These are phyloP conservation scores for Laothoe populi DNA, from an alignment of 2,888 invertebrate species.

Conservation along the genomic window DNA sequence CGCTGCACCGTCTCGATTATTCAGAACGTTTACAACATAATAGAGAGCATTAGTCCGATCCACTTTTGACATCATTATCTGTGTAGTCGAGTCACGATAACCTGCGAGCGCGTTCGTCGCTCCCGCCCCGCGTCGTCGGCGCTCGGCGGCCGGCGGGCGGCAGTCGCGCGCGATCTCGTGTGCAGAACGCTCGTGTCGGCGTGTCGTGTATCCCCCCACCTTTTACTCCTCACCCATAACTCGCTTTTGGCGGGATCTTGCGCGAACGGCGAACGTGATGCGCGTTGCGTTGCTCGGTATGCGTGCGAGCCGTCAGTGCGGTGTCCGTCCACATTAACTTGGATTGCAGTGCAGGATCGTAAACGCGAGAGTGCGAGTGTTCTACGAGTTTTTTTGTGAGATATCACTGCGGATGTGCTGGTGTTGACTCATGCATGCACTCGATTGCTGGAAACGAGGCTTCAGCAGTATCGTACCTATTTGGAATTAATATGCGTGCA, in stretches of 20 bases:
- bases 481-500: background rate
- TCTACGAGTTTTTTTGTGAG: slow-evolving; percentile 71
- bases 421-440: slow-evolving; percentile 83
- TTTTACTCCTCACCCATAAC: slow-evolving; percentile 53
- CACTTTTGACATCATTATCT: slow-evolving; percentile 85
- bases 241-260: slow-evolving; percentile 81
- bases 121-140: slow-evolving; percentile 66
- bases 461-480: slow-evolving; percentile 55
- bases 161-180: slow-evolving; percentile 76
- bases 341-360: slow-evolving; percentile 84
- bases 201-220: slow-evolving; percentile 45
- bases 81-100: slow-evolving; percentile 80
- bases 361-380: slow-evolving; percentile 60
- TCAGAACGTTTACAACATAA: slow-evolving; percentile 78
- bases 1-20: slow-evolving; percentile 50
- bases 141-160: slow-evolving; percentile 42
- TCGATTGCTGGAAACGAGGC: slow-evolving; percentile 77
- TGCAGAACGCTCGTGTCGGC: slow-evolving; percentile 59
- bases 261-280: slow-evolving; percentile 66
- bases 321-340: slow-evolving; percentile 64
- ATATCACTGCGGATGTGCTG: slow-evolving; percentile 75
- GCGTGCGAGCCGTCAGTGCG: slow-evolving; percentile 68
- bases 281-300: slow-evolving; percentile 72
- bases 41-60: slow-evolving; percentile 82
- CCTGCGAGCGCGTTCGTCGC: slow-evolving; percentile 76